A percentile compares a stretch with the other conserved stretches of the same genome.
Evolutionary conservation across 2,113 vertebrate genomes (phyloP).

Genomic region (Apodemus speciosus): DNA sequence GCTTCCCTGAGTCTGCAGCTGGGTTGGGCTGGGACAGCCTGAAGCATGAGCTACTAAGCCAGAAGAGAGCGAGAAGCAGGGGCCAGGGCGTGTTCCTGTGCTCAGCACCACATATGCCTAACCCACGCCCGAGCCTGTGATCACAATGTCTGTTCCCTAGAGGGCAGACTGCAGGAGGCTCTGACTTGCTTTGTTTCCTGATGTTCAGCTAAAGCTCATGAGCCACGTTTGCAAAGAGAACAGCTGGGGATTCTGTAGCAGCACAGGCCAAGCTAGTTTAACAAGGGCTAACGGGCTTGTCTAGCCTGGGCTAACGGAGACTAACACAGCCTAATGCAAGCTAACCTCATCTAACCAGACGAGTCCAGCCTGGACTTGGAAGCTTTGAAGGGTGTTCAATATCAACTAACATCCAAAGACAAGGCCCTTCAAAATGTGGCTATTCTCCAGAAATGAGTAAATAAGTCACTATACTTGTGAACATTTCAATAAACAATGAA

Average conservation of each 20-base stretch:
- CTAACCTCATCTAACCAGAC: not conserved
- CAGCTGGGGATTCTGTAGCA: not conserved
- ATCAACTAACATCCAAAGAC: not conserved
- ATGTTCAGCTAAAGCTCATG: not conserved
- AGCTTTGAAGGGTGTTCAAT: not conserved
- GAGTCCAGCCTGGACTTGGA: not conserved
- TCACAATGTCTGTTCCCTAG: not conserved
- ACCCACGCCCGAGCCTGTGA: fast-evolving
- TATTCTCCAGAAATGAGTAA: not conserved
- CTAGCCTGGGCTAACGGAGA: not conserved
- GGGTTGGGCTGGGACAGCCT: not conserved
- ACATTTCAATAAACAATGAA: not conserved
- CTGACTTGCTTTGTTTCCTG: not conserved
- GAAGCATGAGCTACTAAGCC: not conserved
- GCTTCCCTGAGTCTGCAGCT: not conserved
- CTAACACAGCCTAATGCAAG: not conserved
- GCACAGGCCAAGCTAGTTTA: not conserved
- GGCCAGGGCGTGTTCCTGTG: fast-evolving
- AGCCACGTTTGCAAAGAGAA: not conserved
- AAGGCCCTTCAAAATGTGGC: not conserved
- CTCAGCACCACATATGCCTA: not conserved
- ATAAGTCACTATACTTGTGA: not conserved
- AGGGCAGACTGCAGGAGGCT: not conserved
- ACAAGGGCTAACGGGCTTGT: not conserved
- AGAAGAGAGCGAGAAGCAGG: not conserved